Evolutionary conservation across 1,140 invertebrate genomes (phyloP).

Genomic region (Campoletis sonorensis): DNA sequence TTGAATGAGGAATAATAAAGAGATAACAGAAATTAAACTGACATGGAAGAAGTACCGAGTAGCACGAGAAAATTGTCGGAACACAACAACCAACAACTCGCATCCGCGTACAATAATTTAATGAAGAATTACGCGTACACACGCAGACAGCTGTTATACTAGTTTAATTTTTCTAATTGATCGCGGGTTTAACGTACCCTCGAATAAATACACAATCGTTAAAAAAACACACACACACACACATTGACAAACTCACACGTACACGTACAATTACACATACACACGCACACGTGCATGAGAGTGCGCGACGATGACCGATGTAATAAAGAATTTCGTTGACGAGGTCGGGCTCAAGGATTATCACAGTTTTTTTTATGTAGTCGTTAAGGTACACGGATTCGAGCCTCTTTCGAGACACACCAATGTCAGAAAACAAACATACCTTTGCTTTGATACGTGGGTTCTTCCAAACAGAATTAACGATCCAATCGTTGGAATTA

Average conservation of each 20-base stretch:
- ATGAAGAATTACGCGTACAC: conserved; percentile 13
- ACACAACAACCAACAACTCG: not conserved
- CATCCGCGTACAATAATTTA: not conserved
- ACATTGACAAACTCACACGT: no score
- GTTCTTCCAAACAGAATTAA: no score
- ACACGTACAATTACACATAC: not conserved
- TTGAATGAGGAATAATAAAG: conserved; percentile 13
- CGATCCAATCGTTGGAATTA: no score
- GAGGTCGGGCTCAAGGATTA: conserved; percentile 30
- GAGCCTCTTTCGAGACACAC: no score
- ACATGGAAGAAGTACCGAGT: not conserved
- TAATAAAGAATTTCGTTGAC: conserved; percentile 12
- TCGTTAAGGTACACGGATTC: not conserved
- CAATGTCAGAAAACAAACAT: no score
- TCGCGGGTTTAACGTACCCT: not conserved
- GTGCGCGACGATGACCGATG: not conserved
- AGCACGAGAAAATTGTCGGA: not conserved
- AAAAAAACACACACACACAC: not conserved
- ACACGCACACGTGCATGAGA: not conserved
- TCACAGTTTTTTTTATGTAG: conserved; percentile 37
- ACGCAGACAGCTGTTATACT: conserved; percentile 16
- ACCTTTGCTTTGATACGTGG: no score
- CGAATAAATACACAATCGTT: not conserved
- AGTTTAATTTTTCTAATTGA: conserved; percentile 24
- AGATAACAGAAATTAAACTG: not conserved